Evolutionary conservation across 2,797 vertebrate species (phyloP), one percentile per base, ranked within the genome.

Genomic region (Sebastes steindachneri): DNA sequence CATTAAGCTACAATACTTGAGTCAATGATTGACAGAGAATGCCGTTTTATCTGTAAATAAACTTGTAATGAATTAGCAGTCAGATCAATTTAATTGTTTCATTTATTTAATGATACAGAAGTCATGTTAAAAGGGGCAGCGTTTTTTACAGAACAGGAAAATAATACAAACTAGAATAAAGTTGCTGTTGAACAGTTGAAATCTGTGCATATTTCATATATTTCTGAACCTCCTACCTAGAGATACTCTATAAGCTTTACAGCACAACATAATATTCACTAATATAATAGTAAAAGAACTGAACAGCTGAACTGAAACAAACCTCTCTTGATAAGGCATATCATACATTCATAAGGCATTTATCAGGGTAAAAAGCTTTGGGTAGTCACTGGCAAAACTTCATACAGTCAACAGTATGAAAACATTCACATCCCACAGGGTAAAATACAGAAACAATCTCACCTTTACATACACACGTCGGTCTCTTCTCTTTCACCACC

Each of bases 261-360:
- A 73, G 14, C 73, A 51, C 9, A 17, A 33, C n/a, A 65, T 28
- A 41, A 77, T 21, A 63, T 12, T 66, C 7, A 53, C 12, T 15
- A 1, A 19, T 54, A 3, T 15, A 19, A 68, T 2, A 33, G 1
- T n/a, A 54, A 68, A 68, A 75, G 3, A 72, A 64, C 5, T 31
- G 7, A 76, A 58, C 8, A 31, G 31, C 10, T 55, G 3, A 75
- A 73, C 15, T 7, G 14, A 53, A 71, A 74, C 5, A 21, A 72
- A 57, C 31, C 6, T 9, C 2, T 5, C 37, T 4, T 15, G 23
- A 75, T 35, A 15, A 75, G 26, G 14, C 15, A 53, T 9, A 2
- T 60, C 14, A 73, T 55, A 80, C 57, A 83, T 83, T 86, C 53
- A 86, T 68, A 70, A 85, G 9, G 59, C 31, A 6, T 58, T 14